Evolutionary conservation across 1,140 invertebrate species (phyloP).

Genomic region (Campodea augens): DNA sequence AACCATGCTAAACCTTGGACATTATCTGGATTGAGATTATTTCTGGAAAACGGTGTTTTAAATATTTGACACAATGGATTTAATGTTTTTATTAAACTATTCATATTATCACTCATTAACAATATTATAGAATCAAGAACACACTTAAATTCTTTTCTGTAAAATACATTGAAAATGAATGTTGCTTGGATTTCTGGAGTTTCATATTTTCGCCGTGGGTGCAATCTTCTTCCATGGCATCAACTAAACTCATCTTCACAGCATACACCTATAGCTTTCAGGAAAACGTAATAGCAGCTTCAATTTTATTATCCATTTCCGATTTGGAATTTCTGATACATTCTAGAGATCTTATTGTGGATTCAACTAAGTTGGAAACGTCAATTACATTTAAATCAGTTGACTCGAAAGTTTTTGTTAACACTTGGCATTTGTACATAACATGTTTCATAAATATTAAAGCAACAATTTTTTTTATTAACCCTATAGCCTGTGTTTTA

Average conservation of each 20-base stretch:
- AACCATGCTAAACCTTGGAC: not conserved
- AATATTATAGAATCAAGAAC: not conserved
- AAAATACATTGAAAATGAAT: not conserved
- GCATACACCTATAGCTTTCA: not conserved
- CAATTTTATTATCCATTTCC: not conserved
- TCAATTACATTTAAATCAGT: constrained; percentile 2
- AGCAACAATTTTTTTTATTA: not conserved
- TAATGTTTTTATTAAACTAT: not conserved
- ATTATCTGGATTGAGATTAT: not conserved
- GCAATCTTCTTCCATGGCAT: not conserved
- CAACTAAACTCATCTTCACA: not conserved
- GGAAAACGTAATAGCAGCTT: not conserved
- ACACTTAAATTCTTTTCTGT: not conserved
- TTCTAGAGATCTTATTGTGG: not conserved
- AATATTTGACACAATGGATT: not conserved
- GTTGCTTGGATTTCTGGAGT: not conserved
- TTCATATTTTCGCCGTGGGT: not conserved
- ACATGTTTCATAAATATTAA: not conserved
- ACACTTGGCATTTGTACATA: not conserved
- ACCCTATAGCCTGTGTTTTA: not conserved
- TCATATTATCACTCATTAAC: not conserved
- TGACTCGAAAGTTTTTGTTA: not conserved
- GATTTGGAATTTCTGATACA: not conserved
- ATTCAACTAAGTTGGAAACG: not conserved
- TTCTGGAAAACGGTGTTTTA: not conserved